Conservation (phyloP, 2,797 vertebrate genomes). For the Propithecus deckenii region DNA sequence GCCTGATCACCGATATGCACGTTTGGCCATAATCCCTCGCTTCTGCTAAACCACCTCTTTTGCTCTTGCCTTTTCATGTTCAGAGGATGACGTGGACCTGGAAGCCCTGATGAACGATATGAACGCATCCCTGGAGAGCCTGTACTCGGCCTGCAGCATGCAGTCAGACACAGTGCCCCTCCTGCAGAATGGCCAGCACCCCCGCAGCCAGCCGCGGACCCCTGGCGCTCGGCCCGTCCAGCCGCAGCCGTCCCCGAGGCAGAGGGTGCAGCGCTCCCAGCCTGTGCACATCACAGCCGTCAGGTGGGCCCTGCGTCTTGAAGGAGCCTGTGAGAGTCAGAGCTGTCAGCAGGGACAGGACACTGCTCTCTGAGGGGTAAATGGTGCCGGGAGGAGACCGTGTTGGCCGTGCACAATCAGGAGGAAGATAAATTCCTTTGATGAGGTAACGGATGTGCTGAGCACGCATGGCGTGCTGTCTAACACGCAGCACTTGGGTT, state of each 20-base stretch:
- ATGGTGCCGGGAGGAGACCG: background rate
- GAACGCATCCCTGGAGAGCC: constrained; percentile 93
- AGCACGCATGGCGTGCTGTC: background rate
- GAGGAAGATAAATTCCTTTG: background rate
- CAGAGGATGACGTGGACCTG: constrained; percentile 95
- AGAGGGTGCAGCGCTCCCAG: constrained; percentile 91
- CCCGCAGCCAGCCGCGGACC: constrained; percentile 77
- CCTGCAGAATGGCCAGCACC: constrained; percentile 91
- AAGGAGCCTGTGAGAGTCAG: rapidly evolving
- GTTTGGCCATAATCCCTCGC: rapidly evolving
- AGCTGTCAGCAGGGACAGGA: rapidly evolving
- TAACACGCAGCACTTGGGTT: background rate
- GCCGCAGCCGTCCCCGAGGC: constrained; percentile 81
- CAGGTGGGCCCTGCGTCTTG: constrained; percentile 84
- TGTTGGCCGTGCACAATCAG: background rate
- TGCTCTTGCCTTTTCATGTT: background rate
- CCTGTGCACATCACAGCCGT: constrained; percentile 95
- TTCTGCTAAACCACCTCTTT: background rate
- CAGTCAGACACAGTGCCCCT: constrained; percentile 90
- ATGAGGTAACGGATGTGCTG: background rate
- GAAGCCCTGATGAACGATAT: constrained; percentile 95
- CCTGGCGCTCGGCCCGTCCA: background rate
- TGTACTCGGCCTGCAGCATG: constrained; percentile 89
- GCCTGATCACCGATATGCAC: rapidly evolving
- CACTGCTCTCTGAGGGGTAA: rapidly evolving